Evolutionary conservation across 2,797 vertebrate genomes (phyloP).

Genomic region (Oreochromis mossambicus): DNA sequence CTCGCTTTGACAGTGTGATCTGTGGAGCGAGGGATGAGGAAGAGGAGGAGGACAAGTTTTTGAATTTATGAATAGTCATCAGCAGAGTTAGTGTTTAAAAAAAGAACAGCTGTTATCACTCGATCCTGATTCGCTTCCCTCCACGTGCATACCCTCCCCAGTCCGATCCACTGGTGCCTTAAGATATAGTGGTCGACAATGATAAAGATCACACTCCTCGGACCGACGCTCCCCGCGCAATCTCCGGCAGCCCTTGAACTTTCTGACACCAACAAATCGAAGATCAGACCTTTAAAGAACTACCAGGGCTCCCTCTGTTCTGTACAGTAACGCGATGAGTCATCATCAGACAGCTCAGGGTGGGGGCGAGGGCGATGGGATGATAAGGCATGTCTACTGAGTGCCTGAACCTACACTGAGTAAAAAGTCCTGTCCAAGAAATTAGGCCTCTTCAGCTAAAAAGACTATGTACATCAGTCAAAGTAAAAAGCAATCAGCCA

Average conservation of each 20-base stretch:
- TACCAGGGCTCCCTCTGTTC: slow-evolving; percentile 47
- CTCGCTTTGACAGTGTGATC: slow-evolving; percentile 48
- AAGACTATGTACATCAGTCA: slow-evolving; percentile 50
- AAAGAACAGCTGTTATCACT: slow-evolving; percentile 40
- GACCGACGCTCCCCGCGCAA: slow-evolving; percentile 30
- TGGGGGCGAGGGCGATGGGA: slow-evolving; percentile 4
- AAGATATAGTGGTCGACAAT: slow-evolving; percentile 32
- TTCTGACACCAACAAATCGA: slow-evolving; percentile 57
- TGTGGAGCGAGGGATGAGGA: slow-evolving; percentile 20
- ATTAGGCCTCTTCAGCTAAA: slow-evolving; percentile 57
- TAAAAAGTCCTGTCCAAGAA: slow-evolving; percentile 69
- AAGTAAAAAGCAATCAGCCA: slow-evolving; percentile 28
- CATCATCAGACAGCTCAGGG: slow-evolving; percentile 40
- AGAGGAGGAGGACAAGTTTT: slow-evolving; percentile 22
- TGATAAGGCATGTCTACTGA: slow-evolving; percentile 73
- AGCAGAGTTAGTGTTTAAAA: slow-evolving; percentile 20
- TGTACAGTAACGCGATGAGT: slow-evolving; percentile 61
- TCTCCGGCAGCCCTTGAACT: slow-evolving; percentile 74
- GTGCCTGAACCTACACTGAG: slow-evolving; percentile 60
- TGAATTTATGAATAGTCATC: slow-evolving; percentile 57
- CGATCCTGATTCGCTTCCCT: slow-evolving; percentile 21
- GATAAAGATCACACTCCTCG: slow-evolving; percentile 26
- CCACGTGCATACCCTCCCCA: background rate
- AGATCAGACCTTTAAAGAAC: slow-evolving; percentile 62
- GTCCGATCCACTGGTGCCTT: slow-evolving; percentile 27